Conservation (phyloP, 2,113 vertebrate species). For the Nanorana parkeri region DNA sequence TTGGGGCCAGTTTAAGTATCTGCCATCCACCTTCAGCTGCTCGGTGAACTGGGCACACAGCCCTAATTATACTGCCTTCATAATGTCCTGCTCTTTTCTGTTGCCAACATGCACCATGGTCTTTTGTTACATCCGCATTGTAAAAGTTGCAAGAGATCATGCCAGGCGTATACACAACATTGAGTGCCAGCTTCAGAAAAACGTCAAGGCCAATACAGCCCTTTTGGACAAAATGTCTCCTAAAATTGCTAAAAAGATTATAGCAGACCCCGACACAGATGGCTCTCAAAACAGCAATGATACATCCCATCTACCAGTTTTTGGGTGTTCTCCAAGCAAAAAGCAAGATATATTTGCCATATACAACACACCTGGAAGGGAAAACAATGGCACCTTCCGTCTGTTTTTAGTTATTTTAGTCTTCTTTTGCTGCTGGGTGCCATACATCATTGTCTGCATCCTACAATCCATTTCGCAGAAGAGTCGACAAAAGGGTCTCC, state of each 20-base stretch:
- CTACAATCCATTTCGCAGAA: slow-evolving; percentile 52
- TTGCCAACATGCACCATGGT: slow-evolving; percentile 8
- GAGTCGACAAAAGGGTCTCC: slow-evolving; percentile 51
- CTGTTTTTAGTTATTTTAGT: slow-evolving; percentile 61
- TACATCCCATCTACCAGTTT: not conserved
- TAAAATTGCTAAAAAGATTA: slow-evolving; percentile 16
- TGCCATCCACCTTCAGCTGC: not conserved
- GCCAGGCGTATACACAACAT: slow-evolving; percentile 18
- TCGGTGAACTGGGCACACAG: slow-evolving; percentile 8
- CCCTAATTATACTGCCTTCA: slow-evolving; percentile 15
- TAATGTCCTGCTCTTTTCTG: slow-evolving; percentile 1
- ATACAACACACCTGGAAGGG: slow-evolving; percentile 10
- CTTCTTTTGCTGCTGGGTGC: slow-evolving; percentile 63
- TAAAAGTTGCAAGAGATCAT: slow-evolving; percentile 41
- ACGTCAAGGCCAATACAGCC: slow-evolving; percentile 21
- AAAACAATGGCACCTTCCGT: slow-evolving; percentile 57
- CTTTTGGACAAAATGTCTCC: slow-evolving; percentile 40
- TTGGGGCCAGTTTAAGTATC: slow-evolving; percentile 6
- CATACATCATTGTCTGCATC: slow-evolving; percentile 48
- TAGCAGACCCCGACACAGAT: slow-evolving; percentile 1
- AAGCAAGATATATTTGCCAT: slow-evolving; percentile 47
- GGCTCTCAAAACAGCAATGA: slow-evolving; percentile 31
- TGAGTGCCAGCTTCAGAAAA: slow-evolving; percentile 44
- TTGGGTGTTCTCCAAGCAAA: slow-evolving; percentile 49
- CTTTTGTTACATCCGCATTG: not conserved